phyloP scores from a whole-genome alignment of 2,113 vertebrate species.

The Chaetorhynchus papuensis region DNA sequence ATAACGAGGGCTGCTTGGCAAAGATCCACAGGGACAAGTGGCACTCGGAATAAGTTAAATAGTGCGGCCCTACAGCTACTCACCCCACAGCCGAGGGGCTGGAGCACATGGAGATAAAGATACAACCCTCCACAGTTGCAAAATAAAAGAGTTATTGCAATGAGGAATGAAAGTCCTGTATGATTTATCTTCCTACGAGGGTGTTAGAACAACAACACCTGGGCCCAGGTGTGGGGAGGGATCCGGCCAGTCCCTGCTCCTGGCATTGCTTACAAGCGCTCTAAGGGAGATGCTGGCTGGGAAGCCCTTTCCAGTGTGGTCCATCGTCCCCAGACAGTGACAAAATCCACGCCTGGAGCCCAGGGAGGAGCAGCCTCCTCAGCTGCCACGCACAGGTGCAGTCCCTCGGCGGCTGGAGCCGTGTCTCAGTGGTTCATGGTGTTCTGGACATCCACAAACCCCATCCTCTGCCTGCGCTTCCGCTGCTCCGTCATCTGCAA shows the following conservation, averaged over 20 bases:
- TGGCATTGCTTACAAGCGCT: neutral
- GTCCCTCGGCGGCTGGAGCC: neutral
- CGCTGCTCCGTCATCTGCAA: slow-evolving; percentile 96
- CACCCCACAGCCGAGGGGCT: neutral
- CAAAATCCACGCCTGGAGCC: neutral
- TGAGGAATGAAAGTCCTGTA: slow-evolving; percentile 28
- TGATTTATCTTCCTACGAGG: slow-evolving; percentile 40
- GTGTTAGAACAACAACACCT: slow-evolving; percentile 6
- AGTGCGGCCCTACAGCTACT: slow-evolving; percentile 53
- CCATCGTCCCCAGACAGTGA: neutral
- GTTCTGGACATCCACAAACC: slow-evolving; percentile 90
- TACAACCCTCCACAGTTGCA: slow-evolving; percentile 18
- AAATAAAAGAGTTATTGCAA: slow-evolving; percentile 34
- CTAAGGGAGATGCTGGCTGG: neutral
- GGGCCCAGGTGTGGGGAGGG: neutral
- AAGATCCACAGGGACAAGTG: neutral
- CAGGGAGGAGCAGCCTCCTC: neutral
- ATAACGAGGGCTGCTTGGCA: slow-evolving; percentile 7
- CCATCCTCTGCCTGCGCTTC: slow-evolving; percentile 93
- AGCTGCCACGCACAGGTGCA: neutral
- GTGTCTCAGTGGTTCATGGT: slow-evolving; percentile 69
- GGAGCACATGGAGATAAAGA: slow-evolving; percentile 61
- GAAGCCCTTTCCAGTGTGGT: neutral
- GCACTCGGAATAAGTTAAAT: slow-evolving; percentile 71
- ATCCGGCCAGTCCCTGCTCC: neutral